A percentile compares a stretch with the other conserved stretches of the same genome.
These are phyloP conservation scores for Colletes gigas DNA, from an alignment of 1,140 invertebrate species.

Conservation along the genomic window DNA sequence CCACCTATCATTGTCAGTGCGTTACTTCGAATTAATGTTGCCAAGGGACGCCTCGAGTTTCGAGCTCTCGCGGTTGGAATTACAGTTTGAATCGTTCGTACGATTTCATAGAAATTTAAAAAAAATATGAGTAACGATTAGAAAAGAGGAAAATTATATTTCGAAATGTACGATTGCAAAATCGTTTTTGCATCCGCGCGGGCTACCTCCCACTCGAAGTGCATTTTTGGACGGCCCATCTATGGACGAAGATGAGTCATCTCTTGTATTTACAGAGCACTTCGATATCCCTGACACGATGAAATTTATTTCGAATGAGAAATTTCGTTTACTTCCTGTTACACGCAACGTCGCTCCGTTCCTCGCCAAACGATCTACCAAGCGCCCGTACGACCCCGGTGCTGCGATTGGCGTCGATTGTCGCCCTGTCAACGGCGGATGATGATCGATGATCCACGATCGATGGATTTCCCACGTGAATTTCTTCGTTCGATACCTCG, in stretches of 20 bases:
- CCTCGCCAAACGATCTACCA: background rate
- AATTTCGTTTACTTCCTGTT: constrained; percentile 27
- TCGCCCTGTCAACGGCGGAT: constrained; percentile 19
- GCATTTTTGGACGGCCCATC: background rate
- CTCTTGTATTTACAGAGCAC: too few species aligned
- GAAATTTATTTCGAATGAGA: background rate
- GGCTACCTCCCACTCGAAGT: background rate
- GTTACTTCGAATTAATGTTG: too few species aligned
- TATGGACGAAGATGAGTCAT: background rate
- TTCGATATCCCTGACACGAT: background rate
- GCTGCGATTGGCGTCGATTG: constrained; percentile 39
- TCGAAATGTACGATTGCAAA: too few species aligned
- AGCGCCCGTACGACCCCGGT: background rate
- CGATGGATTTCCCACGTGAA: constrained; percentile 17
- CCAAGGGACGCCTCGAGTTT: too few species aligned
- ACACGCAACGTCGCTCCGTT: constrained; percentile 3
- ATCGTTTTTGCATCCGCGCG: too few species aligned
- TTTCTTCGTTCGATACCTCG: background rate
- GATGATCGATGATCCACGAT: constrained; percentile 36
- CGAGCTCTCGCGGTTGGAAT: too few species aligned
- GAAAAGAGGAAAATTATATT: too few species aligned
- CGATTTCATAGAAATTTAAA: too few species aligned
- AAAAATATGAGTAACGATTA: too few species aligned
- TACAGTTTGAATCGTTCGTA: too few species aligned
- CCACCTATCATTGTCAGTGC: background rate